A percentile compares a stretch with the other conserved stretches of the same genome.
Evolutionary conservation across 2,113 vertebrate genomes (phyloP).

Genomic region (Epinephelus fuscoguttatus): DNA sequence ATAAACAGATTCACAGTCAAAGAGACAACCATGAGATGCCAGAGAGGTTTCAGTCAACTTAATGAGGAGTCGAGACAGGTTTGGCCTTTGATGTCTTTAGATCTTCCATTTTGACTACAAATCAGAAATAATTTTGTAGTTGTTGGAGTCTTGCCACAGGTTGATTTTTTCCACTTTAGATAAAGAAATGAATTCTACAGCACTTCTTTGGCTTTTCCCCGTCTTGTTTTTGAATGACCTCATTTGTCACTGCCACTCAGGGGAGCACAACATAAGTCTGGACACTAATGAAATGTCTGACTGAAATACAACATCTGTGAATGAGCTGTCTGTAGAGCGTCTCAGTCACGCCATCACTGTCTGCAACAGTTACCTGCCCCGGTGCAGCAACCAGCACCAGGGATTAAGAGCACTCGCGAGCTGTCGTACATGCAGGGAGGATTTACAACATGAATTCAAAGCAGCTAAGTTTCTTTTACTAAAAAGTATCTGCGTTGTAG

Average conservation of each 20-base stretch:
- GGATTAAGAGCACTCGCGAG: background rate
- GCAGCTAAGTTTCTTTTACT: conserved; percentile 27
- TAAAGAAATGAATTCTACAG: background rate
- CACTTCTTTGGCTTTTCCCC: background rate
- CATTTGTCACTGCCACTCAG: conserved; percentile 4
- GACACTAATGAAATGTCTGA: conserved; percentile 29
- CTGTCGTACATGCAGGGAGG: background rate
- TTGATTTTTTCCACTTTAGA: background rate
- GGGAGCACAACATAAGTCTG: conserved; percentile 14
- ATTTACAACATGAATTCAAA: conserved; percentile 53
- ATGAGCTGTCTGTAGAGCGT: conserved; percentile 19
- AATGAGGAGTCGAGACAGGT: background rate
- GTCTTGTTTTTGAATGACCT: conserved; percentile 3
- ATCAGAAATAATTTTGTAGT: background rate
- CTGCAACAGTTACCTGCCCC: conserved; percentile 11
- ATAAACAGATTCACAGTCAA: background rate
- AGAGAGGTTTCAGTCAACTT: conserved; percentile 1
- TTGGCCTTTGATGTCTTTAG: background rate
- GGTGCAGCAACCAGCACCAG: background rate
- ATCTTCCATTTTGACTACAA: background rate
- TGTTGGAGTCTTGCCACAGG: background rate
- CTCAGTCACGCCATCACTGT: conserved; percentile 21
- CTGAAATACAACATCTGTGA: conserved; percentile 11
- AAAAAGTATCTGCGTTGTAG: conserved; percentile 25
- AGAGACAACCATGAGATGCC: background rate